These are phyloP conservation scores for Phrynocephalus versicolor DNA, from an alignment of 2,113 vertebrate genomes.

Conservation along the genomic window DNA sequence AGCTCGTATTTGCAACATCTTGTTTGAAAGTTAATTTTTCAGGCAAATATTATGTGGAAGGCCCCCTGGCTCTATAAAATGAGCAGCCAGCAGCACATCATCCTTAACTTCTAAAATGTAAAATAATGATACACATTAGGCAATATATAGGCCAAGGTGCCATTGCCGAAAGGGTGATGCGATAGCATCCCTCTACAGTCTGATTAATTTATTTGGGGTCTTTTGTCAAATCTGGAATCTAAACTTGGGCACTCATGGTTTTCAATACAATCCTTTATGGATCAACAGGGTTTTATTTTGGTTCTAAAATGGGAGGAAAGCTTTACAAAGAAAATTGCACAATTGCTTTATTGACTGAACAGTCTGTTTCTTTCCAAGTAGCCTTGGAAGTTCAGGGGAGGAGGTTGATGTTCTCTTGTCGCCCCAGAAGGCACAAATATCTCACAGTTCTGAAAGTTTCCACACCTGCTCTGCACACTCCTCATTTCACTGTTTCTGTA, in stretches of 20 bases:
- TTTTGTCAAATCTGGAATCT: background rate
- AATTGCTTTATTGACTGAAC: background rate
- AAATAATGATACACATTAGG: slow-evolving; percentile 4
- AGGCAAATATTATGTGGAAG: slow-evolving; percentile 14
- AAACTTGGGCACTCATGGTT: too few species aligned
- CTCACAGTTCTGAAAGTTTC: background rate
- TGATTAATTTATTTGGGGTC: background rate
- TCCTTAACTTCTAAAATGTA: slow-evolving; percentile 29
- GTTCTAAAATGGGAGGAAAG: background rate
- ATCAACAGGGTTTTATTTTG: background rate
- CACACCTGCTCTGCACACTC: background rate
- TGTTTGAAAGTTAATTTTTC: slow-evolving; percentile 22
- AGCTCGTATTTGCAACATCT: slow-evolving; percentile 34
- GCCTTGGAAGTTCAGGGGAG: background rate
- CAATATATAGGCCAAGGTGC: background rate
- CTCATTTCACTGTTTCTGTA: background rate
- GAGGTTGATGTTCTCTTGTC: background rate
- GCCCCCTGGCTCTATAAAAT: slow-evolving; percentile 33
- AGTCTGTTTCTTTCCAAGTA: background rate
- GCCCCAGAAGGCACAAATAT: background rate
- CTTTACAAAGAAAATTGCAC: background rate
- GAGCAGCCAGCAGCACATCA: slow-evolving; percentile 28
- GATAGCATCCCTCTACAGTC: background rate
- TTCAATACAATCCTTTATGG: background rate
- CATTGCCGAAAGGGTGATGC: background rate